Conservation (phyloP, 2,113 vertebrate species). For the Cavia porcellus region DNA sequence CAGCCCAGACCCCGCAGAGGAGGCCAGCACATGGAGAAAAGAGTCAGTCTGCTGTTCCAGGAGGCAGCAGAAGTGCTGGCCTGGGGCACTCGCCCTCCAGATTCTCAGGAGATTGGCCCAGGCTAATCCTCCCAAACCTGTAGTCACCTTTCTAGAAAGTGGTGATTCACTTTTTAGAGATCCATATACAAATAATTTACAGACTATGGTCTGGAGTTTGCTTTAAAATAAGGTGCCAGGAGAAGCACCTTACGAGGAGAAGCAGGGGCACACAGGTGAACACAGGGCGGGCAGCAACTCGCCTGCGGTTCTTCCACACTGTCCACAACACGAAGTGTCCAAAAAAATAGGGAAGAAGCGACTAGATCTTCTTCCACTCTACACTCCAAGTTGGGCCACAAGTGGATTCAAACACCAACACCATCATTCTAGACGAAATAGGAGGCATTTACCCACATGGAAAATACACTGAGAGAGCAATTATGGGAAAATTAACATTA, state of each 20-base stretch:
- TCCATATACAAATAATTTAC: not conserved
- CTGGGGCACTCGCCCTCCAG: fast-evolving
- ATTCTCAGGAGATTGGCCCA: not conserved
- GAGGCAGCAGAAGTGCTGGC: not conserved
- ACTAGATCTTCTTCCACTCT: not conserved
- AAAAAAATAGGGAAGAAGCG: too few relatives aligned
- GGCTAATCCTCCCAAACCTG: too few relatives aligned
- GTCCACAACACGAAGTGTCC: not conserved
- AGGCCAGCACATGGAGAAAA: not conserved
- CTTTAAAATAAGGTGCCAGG: not conserved
- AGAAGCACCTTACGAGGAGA: too few relatives aligned
- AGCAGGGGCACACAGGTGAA: not conserved
- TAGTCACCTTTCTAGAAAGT: not conserved
- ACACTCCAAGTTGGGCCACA: not conserved
- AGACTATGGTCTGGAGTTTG: not conserved
- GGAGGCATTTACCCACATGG: not conserved
- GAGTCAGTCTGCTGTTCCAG: not conserved
- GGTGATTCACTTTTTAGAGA: not conserved
- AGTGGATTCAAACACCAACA: not conserved
- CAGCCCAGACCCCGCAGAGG: not conserved
- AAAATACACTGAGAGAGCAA: not conserved
- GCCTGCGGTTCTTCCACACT: not conserved
- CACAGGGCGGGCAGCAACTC: fast-evolving
- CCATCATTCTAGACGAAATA: not conserved
- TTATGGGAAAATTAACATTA: not conserved